These are phyloP conservation scores for Mnemiopsis leidyi DNA, from an alignment of 37 sponge, comb jelly and placozoan genomes.

Conservation along the genomic window DNA sequence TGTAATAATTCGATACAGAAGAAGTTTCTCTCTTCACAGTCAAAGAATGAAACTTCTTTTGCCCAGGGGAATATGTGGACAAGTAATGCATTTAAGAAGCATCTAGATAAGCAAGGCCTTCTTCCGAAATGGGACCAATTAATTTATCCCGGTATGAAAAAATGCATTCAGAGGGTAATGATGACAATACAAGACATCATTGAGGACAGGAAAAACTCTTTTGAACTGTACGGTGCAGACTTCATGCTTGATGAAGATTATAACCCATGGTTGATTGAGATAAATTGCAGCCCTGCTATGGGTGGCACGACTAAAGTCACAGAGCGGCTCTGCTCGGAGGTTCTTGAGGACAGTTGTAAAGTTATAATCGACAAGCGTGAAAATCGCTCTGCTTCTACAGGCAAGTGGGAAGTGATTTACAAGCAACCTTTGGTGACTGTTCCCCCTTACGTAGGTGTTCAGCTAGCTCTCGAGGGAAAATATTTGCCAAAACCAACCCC, in stretches of 20 bases:
- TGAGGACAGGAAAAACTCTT: slow-evolving; percentile 78
- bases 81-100: slow-evolving; percentile 74
- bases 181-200: slow-evolving; percentile 80
- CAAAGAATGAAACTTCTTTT: slow-evolving; percentile 68
- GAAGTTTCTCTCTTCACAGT: slow-evolving; percentile 68
- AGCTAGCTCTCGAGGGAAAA: slow-evolving; percentile 77
- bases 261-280: slow-evolving; percentile 91
- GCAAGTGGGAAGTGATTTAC: slow-evolving; percentile 42
- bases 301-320: slow-evolving; percentile 83
- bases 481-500: slow-evolving; percentile 35
- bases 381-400: neutral
- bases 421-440: slow-evolving; percentile 73
- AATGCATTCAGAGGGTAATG: slow-evolving; percentile 75
- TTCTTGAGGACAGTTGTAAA: slow-evolving; percentile 79
- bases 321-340: slow-evolving; percentile 78
- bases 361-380: slow-evolving; percentile 6
- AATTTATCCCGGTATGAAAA: slow-evolving; percentile 90
- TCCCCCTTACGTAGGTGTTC: slow-evolving; percentile 74
- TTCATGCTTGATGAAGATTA: slow-evolving; percentile 90
- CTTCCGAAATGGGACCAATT: slow-evolving; percentile 70
- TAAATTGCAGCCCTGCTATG: slow-evolving; percentile 95
- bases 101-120: slow-evolving; percentile 71
- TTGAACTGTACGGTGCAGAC: slow-evolving; percentile 96
- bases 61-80: slow-evolving; percentile 94
- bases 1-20: slow-evolving; percentile 93